Percentiles rank a stretch among this genome's conserved stretches.
Evolutionary conservation across 2,113 vertebrate species (phyloP).

Genomic region (Nesogale talazaci): DNA sequence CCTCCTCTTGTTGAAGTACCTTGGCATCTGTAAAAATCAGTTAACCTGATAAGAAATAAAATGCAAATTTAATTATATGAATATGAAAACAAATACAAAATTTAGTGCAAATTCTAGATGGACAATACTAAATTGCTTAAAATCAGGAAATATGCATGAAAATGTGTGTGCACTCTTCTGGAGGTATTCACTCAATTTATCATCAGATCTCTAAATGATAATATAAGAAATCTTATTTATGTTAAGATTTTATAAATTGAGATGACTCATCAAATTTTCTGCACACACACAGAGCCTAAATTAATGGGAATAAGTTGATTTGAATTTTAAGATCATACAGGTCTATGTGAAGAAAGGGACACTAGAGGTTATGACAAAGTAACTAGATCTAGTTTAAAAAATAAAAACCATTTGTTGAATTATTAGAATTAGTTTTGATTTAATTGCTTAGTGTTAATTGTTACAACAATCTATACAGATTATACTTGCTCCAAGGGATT

Average conservation of each 20-base stretch:
- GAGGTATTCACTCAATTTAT: background rate
- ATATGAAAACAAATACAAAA: background rate
- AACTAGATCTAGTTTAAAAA: background rate
- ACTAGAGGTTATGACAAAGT: background rate
- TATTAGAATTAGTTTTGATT: background rate
- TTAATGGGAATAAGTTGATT: background rate
- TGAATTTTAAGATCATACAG: slow-evolving; percentile 1
- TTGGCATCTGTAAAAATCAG: background rate
- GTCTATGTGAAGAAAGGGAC: background rate
- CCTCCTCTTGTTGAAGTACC: background rate
- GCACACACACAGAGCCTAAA: background rate
- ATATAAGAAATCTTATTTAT: background rate
- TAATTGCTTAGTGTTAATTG: no score
- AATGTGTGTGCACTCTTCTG: background rate
- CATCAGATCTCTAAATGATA: background rate
- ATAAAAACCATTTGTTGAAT: background rate
- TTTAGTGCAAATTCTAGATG: background rate
- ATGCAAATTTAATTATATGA: background rate
- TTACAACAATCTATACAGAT: no score
- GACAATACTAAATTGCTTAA: background rate
- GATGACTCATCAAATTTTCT: background rate
- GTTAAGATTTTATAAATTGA: slow-evolving; percentile 10
- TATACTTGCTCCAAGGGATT: no score
- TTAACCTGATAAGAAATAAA: background rate
- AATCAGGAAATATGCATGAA: background rate